Evolutionary conservation across 1,140 invertebrate genomes (phyloP), one percentile per base, ranked within the genome.

Genomic region (Drosophila virilis): DNA sequence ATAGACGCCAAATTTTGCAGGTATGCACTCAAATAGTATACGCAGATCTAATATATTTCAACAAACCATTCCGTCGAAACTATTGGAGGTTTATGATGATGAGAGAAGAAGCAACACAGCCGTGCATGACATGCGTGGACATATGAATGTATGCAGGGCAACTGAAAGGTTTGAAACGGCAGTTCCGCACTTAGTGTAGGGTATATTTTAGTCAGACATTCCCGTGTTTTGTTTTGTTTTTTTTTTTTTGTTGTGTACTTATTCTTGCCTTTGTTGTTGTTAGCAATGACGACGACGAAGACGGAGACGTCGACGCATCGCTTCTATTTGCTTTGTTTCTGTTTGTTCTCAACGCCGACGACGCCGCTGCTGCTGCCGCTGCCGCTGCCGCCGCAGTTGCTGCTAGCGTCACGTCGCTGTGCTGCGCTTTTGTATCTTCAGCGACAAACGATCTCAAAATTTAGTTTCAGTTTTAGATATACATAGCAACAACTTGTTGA

Each of bases 311-410:
- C 70, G 65, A 50, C 62, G 79, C 70, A 52, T 46, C 38, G 61
- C 67, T 74, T 82, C 77, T 88, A 89, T 88, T 88, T 89, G 80
- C 74, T 83, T 84, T 89, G 70, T 84, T 80, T 89, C 80, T 88
- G 84, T 88, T 88, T 88, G 85, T 80, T 88, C 70, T 77, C 77
- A 66, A 65, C 83, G 79, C 60, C 65, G 68, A 37, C 45, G 35
- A 1, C 55, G 42, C 28, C 13, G 38, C 72, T 9, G 1, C 15
- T 35, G 60, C 28, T 42, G 71, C 17, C 57, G 61, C 22, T 5
- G 22, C 15, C 22, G 22, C 22, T 35, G 28, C 40, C 69, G 42
- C 38, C 33, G 54, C 65, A 42, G 57, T 43, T 37, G 12, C 37
- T 67, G 48, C 28, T 67, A 65, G 50, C 61, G 71, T 76, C 51